Evolutionary conservation across 92 coral and sea anemone genomes (phyloP).

Genomic region (Epizoanthus illoricatus): DNA sequence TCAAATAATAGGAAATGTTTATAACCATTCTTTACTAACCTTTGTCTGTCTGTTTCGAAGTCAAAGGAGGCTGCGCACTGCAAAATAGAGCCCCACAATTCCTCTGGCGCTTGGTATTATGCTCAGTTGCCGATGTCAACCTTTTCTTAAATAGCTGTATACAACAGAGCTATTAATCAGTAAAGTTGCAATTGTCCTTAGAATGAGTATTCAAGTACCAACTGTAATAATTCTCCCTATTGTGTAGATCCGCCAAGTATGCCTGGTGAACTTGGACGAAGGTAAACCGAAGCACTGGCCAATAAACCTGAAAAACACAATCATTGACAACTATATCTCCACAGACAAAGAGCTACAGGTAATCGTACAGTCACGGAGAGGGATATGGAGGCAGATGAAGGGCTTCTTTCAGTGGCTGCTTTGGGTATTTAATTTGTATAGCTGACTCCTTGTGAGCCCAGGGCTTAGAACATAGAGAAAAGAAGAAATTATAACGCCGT

Average conservation of each 20-base stretch:
- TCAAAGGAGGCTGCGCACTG: no score
- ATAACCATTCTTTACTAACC: no score
- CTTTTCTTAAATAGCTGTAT: no score
- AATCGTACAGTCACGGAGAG: constrained; percentile 48
- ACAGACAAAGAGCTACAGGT: constrained; percentile 50
- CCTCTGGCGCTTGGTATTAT: no score
- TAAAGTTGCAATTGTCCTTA: no score
- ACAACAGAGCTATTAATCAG: no score
- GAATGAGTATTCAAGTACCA: no score
- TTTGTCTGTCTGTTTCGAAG: no score
- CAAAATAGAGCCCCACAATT: no score
- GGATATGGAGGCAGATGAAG: constrained; percentile 55
- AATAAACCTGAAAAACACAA: constrained; percentile 51
- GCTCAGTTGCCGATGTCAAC: no score
- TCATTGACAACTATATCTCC: constrained; percentile 57
- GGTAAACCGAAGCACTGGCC: constrained; percentile 78
- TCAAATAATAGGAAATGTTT: no score
- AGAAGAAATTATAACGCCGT: background rate
- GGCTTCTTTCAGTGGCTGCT: constrained; percentile 69
- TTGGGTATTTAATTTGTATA: constrained; percentile 56
- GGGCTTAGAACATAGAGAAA: background rate
- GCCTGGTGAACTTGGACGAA: constrained; percentile 65
- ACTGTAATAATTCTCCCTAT: background rate
- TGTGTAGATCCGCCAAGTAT: constrained; percentile 63
- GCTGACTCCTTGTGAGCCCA: background rate